Evolutionary conservation across 2,113 vertebrate genomes (phyloP).

Genomic region (Anolis sagrei): DNA sequence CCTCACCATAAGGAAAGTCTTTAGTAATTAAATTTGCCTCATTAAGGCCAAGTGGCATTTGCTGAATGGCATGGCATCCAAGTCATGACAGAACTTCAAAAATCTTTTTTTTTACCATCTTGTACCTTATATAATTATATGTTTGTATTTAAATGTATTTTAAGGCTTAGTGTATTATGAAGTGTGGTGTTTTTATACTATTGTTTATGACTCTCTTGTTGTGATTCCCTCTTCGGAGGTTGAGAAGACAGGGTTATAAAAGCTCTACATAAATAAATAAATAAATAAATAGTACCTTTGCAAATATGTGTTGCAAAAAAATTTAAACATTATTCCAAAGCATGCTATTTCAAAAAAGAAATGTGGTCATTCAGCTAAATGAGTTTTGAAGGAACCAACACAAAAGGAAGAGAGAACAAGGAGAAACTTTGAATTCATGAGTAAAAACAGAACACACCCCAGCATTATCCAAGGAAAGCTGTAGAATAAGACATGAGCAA

Average conservation of each 20-base stretch:
- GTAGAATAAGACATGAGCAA: slow-evolving; percentile 7
- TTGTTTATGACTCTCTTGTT: too few species aligned
- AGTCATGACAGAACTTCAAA: slow-evolving; percentile 7
- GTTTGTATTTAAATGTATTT: too few species aligned
- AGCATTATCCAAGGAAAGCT: not conserved
- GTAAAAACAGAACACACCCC: not conserved
- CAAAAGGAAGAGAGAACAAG: not conserved
- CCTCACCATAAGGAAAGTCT: not conserved
- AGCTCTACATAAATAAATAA: too few species aligned
- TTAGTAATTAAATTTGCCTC: not conserved
- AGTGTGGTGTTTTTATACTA: too few species aligned
- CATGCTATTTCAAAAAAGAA: fast-evolving
- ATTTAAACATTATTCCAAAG: fast-evolving
- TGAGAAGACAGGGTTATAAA: too few species aligned
- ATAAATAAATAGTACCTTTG: too few species aligned
- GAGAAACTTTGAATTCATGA: not conserved
- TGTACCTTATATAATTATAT: too few species aligned
- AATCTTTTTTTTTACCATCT: not conserved
- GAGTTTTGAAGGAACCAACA: not conserved
- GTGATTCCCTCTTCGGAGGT: too few species aligned
- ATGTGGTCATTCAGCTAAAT: not conserved
- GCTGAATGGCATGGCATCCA: not conserved
- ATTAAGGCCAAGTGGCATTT: not conserved
- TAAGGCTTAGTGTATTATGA: too few species aligned
- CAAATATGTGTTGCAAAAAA: not conserved